phyloP scores from a whole-genome alignment of 2,113 vertebrate species.

The Myotis brandtii region DNA sequence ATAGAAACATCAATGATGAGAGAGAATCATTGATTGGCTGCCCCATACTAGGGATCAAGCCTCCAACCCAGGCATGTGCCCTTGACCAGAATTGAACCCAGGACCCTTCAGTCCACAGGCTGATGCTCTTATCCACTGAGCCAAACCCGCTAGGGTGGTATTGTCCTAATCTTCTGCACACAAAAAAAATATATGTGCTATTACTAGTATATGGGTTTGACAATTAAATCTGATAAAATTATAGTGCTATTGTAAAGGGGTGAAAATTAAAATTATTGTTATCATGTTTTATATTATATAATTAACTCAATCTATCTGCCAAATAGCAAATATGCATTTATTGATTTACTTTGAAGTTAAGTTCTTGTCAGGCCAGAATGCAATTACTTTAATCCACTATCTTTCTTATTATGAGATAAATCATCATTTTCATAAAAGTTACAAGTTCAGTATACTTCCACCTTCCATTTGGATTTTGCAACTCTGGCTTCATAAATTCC shows the following conservation, averaged over 20 bases:
- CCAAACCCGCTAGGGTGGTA: not conserved
- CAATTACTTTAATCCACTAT: constrained; percentile 24
- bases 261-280: not conserved
- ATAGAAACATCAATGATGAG: no score
- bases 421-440: constrained; percentile 5
- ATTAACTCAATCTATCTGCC: not conserved
- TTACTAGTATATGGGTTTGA: not conserved
- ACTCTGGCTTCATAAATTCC: constrained; percentile 17
- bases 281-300: not conserved
- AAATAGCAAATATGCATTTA: constrained; percentile 15
- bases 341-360: not conserved
- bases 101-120: no score
- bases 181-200: not conserved
- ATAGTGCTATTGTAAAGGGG: not conserved
- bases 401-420: not conserved
- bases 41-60: no score
- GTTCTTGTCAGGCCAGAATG: not conserved
- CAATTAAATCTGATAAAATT: not conserved
- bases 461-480: not conserved
- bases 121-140: no score
- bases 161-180: not conserved
- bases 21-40: no score
- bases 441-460: not conserved
- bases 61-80: no score
- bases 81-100: no score